Percentiles rank a stretch among this genome's conserved stretches.
These are phyloP conservation scores for Samia ricini DNA, from an alignment of 1,140 invertebrate genomes.

Conservation along the genomic window DNA sequence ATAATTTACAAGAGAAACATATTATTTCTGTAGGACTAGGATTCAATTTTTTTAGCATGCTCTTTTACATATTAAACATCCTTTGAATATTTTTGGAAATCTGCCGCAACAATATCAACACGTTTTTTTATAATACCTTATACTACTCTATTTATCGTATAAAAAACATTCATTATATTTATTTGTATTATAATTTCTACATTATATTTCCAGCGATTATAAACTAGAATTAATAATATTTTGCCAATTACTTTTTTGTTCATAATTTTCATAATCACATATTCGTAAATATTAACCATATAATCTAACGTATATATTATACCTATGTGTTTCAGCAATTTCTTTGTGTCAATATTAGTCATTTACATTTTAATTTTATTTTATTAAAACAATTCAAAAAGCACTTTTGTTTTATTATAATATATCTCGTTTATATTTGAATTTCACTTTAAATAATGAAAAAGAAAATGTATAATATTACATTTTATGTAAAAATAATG, in stretches of 20 bases:
- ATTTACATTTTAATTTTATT: neutral
- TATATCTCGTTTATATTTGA: neutral
- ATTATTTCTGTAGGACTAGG: too few relatives aligned
- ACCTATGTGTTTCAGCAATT: neutral
- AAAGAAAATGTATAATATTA: too few relatives aligned
- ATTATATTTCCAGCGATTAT: neutral
- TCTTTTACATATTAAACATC: neutral
- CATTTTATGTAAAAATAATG: too few relatives aligned
- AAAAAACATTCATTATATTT: slow-evolving; percentile 21
- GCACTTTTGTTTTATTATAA: too few relatives aligned
- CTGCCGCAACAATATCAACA: slow-evolving; percentile 10
- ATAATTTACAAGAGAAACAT: neutral
- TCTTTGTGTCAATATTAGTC: neutral
- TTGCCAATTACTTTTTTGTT: neutral
- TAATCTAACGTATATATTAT: neutral
- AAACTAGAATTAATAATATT: neutral
- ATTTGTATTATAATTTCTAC: slow-evolving; percentile 1
- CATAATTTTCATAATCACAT: too few relatives aligned
- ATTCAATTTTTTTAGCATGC: too few relatives aligned
- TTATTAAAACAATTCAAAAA: too few relatives aligned
- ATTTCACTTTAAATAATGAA: neutral
- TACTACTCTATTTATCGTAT: slow-evolving; percentile 18
- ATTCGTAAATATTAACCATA: too few relatives aligned
- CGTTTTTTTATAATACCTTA: slow-evolving; percentile 3
- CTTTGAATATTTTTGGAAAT: slow-evolving; percentile 24